Percentiles rank a stretch among this genome's conserved stretches.
These are phyloP conservation scores for Etia nguti DNA, from an alignment of 2,113 vertebrate genomes.

Conservation along the genomic window DNA sequence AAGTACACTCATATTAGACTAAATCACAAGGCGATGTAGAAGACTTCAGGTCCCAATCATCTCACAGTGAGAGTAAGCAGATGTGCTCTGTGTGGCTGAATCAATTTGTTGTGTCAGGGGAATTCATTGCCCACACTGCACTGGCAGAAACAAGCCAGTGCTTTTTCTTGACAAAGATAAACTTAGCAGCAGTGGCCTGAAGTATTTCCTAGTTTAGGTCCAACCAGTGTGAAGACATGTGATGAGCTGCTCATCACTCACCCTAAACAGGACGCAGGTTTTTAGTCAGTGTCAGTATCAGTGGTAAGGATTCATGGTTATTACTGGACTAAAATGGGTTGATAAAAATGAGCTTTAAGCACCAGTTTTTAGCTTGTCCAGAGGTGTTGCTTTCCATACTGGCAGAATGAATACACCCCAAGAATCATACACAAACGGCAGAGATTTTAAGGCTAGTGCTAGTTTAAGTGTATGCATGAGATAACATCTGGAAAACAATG, in stretches of 20 bases:
- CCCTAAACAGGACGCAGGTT: background rate
- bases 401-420: background rate
- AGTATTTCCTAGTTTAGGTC: background rate
- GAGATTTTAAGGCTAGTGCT: background rate
- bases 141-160: background rate
- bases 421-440: background rate
- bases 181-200: background rate
- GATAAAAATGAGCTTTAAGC: background rate
- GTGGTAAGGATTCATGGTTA: background rate
- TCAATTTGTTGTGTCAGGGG: background rate
- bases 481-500: background rate
- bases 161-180: background rate
- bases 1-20: background rate
- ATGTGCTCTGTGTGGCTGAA: background rate
- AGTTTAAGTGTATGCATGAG: background rate
- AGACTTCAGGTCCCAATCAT: background rate
- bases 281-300: background rate
- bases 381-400: background rate
- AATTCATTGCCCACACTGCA: background rate
- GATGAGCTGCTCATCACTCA: background rate
- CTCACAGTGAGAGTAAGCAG: background rate
- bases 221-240: background rate
- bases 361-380: background rate
- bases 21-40: constrained; percentile 6
- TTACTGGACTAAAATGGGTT: background rate